Evolutionary conservation across 2,888 invertebrate species (phyloP).

Genomic region (Sialis fuliginosa): DNA sequence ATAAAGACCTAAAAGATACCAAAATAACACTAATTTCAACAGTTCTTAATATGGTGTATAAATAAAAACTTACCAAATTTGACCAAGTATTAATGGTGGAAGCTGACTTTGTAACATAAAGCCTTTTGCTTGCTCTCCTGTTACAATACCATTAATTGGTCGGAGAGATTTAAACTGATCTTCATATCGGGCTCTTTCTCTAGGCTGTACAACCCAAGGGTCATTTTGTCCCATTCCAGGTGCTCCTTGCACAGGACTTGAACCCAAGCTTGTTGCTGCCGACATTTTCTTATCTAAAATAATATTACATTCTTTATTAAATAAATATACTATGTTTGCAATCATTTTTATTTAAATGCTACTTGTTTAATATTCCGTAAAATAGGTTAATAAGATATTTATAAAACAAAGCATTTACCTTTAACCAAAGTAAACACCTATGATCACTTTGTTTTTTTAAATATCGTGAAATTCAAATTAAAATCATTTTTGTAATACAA

Average conservation of each 20-base stretch:
- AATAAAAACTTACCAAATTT: conserved; percentile 65
- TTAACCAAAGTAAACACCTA: too few relatives aligned
- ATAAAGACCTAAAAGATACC: conserved; percentile 46
- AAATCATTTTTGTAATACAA: too few relatives aligned
- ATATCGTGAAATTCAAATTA: too few relatives aligned
- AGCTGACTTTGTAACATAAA: conserved; percentile 84
- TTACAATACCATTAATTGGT: conserved; percentile 72
- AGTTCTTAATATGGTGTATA: background rate
- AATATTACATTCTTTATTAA: too few relatives aligned
- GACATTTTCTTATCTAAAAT: background rate
- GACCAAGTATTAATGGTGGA: conserved; percentile 73
- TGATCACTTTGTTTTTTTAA: too few relatives aligned
- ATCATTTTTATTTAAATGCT: too few relatives aligned
- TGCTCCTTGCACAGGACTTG: conserved; percentile 1
- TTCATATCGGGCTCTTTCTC: conserved; percentile 75
- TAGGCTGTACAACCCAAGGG: conserved; percentile 75
- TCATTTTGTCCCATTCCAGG: conserved; percentile 33
- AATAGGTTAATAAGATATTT: too few relatives aligned
- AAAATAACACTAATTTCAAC: background rate
- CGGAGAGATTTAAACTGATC: conserved; percentile 81
- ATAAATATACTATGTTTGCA: too few relatives aligned
- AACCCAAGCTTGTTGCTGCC: background rate
- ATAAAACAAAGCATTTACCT: too few relatives aligned
- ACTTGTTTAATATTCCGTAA: too few relatives aligned
- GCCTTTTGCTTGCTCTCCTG: conserved; percentile 84